Evolutionary conservation across 2,888 invertebrate genomes (phyloP).

Genomic region (Sarcophaga subvicina): DNA sequence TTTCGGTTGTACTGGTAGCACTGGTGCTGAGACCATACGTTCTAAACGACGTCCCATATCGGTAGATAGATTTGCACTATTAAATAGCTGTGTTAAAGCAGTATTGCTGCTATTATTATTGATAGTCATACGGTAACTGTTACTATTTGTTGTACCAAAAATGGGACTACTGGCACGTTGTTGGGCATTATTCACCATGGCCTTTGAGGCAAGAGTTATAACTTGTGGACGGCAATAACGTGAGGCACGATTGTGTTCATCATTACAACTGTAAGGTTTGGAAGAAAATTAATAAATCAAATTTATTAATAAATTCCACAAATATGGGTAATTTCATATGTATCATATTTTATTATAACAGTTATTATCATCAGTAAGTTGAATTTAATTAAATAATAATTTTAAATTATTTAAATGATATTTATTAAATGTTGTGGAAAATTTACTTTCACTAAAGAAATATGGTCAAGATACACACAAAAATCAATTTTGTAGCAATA

Average conservation of each 20-base stretch:
- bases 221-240: slow-evolving; percentile 81
- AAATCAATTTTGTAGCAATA: slow-evolving; percentile 15
- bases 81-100: slow-evolving; percentile 56
- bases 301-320: slow-evolving; percentile 3
- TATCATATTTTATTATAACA: background rate
- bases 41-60: slow-evolving; percentile 75
- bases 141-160: slow-evolving; percentile 68
- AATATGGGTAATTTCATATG: background rate
- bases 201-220: slow-evolving; percentile 79
- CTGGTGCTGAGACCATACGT: slow-evolving; percentile 77
- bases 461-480: background rate
- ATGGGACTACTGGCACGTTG: slow-evolving; percentile 65
- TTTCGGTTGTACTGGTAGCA: slow-evolving; percentile 81
- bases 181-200: slow-evolving; percentile 79
- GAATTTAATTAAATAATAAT: slow-evolving; percentile 14
- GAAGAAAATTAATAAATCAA: slow-evolving; percentile 8
- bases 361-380: slow-evolving; percentile 23
- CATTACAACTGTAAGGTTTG: slow-evolving; percentile 76
- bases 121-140: slow-evolving; percentile 70
- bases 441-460: background rate
- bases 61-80: slow-evolving; percentile 70
- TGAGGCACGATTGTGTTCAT: slow-evolving; percentile 78
- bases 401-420: background rate
- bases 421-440: background rate
- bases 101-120: slow-evolving; percentile 44